These are phyloP conservation scores for Hemicordylus capensis DNA, from an alignment of 2,113 vertebrate genomes.

Conservation along the genomic window DNA sequence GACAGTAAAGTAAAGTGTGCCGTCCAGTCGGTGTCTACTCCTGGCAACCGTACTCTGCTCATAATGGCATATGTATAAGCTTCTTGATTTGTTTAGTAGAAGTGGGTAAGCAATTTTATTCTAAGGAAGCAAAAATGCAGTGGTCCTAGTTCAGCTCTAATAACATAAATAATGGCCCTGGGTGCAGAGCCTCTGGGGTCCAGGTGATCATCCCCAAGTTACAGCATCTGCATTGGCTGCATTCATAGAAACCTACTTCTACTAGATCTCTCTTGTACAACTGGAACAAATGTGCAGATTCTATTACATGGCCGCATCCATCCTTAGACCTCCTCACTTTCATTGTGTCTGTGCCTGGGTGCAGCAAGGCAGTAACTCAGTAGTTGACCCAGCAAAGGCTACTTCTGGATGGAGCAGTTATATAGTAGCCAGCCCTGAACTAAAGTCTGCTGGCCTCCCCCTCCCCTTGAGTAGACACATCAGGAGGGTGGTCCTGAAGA, in stretches of 20 bases:
- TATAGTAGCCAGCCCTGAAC: too few species aligned
- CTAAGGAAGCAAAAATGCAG: background rate
- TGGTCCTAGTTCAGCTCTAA: background rate
- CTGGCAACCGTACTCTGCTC: too few species aligned
- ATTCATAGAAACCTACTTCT: background rate
- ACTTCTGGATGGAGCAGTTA: too few species aligned
- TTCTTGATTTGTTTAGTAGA: background rate
- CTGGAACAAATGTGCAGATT: background rate
- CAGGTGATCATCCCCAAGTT: background rate
- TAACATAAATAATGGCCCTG: background rate
- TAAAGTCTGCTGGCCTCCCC: too few species aligned
- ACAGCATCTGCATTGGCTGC: background rate
- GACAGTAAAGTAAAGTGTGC: too few species aligned
- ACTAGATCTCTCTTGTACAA: background rate
- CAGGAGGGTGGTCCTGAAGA: too few species aligned
- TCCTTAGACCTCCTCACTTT: background rate
- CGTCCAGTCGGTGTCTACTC: too few species aligned
- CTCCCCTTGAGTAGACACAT: too few species aligned
- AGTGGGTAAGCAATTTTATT: background rate
- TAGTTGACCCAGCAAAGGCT: too few species aligned
- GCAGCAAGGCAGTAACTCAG: too few species aligned
- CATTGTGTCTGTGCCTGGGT: too few species aligned
- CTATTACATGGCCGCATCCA: background rate
- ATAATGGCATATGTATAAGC: background rate
- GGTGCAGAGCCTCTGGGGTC: background rate